A percentile compares a stretch with the other conserved stretches of the same genome.
These are phyloP conservation scores for Steinernema khuongi DNA, from an alignment of 1,140 invertebrate genomes.

Conservation along the genomic window DNA sequence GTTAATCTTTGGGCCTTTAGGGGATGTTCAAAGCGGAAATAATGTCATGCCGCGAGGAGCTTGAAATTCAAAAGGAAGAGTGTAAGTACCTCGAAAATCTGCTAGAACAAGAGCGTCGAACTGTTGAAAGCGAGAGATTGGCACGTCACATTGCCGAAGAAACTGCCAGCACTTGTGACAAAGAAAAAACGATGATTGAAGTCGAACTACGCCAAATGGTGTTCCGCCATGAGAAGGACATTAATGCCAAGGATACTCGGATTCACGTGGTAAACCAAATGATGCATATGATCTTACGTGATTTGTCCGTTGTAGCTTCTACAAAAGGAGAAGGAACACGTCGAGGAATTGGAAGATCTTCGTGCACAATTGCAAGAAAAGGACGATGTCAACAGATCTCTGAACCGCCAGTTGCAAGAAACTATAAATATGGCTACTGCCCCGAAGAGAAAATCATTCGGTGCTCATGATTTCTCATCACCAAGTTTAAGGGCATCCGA, in stretches of 20 bases:
- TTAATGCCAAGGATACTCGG: constrained; percentile 71
- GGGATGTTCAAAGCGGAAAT: constrained; percentile 1
- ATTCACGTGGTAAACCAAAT: constrained; percentile 62
- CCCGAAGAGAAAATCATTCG: constrained; percentile 21
- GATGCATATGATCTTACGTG: background rate
- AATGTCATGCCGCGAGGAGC: background rate
- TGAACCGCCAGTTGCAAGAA: constrained; percentile 9
- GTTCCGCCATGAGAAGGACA: constrained; percentile 76
- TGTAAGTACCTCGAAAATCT: constrained; percentile 15
- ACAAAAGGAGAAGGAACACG: constrained; percentile 29
- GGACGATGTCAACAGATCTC: background rate
- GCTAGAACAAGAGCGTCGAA: constrained; percentile 14
- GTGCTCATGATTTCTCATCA: background rate
- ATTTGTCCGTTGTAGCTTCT: background rate
- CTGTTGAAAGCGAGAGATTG: constrained; percentile 32
- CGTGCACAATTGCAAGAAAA: constrained; percentile 30
- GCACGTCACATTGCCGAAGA: constrained; percentile 37
- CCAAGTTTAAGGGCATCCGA: background rate
- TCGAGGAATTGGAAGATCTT: constrained; percentile 17
- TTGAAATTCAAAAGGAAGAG: background rate
- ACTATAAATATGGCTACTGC: constrained; percentile 9
- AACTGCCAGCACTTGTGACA: constrained; percentile 67
- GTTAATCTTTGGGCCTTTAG: background rate
- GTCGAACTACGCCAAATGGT: constrained; percentile 83
- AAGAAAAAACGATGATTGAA: constrained; percentile 91